Evolutionary conservation across 2,888 invertebrate genomes (phyloP).

Genomic region (Pteria penguin): DNA sequence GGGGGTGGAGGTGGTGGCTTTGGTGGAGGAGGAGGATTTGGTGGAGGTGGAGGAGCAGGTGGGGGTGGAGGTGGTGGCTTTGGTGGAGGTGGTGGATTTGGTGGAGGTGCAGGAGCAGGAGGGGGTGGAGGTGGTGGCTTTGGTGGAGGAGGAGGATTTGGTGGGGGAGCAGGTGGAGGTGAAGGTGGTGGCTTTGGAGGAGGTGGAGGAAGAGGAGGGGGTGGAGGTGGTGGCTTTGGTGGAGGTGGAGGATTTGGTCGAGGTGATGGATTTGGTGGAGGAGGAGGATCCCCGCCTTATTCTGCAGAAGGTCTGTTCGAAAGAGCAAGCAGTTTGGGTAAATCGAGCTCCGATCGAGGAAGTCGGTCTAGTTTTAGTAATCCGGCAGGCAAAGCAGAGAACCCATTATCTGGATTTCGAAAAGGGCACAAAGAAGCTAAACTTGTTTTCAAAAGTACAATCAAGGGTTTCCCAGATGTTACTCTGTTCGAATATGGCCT

Average conservation of each 20-base stretch:
- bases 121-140: conserved; percentile 3
- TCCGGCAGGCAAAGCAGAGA: too few relatives aligned
- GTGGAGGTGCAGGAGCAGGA: neutral
- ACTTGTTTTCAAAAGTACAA: neutral
- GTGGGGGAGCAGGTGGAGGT: neutral
- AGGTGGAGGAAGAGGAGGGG: neutral
- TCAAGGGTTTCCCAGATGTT: neutral
- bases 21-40: neutral
- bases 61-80: neutral
- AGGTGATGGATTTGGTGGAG: neutral
- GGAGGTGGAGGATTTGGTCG: neutral
- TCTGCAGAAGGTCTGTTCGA: too few relatives aligned
- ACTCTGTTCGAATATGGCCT: neutral
- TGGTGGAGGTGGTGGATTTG: neutral
- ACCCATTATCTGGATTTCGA: neutral
- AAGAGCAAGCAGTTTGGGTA: too few relatives aligned
- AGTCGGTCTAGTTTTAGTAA: too few relatives aligned
- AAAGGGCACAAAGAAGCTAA: neutral
- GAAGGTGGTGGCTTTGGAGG: neutral
- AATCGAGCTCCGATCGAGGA: too few relatives aligned
- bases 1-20: neutral
- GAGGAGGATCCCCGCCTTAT: too few relatives aligned
- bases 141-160: neutral
- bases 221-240: neutral
- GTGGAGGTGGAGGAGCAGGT: neutral